Evolutionary conservation across 2,888 invertebrate genomes (phyloP).

Genomic region (Phrixothrix hirtus): DNA sequence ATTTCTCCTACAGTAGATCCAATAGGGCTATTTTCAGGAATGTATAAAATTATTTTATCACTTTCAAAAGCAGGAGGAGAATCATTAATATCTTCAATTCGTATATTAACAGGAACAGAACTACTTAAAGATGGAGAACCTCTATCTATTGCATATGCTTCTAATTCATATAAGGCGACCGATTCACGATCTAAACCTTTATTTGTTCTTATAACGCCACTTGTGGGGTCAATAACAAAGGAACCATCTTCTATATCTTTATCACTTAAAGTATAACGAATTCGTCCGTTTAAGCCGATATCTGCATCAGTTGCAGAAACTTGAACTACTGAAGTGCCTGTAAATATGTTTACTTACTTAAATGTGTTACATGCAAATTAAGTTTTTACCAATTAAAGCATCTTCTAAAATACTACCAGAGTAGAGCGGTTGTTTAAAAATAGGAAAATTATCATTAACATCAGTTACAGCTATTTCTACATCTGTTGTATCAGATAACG

Average conservation of each 20-base stretch:
- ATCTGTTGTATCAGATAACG: slow-evolving; percentile 90
- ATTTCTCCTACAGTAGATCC: slow-evolving; percentile 93
- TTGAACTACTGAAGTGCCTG: slow-evolving; percentile 74
- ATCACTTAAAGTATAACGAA: slow-evolving; percentile 76
- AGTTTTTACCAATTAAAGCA: slow-evolving; percentile 69
- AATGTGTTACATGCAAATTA: neutral
- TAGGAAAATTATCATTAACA: slow-evolving; percentile 93
- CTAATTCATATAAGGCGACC: slow-evolving; percentile 79
- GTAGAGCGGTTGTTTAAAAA: slow-evolving; percentile 81
- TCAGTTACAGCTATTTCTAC: slow-evolving; percentile 94
- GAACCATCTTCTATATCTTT: slow-evolving; percentile 82
- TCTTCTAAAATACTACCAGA: slow-evolving; percentile 85
- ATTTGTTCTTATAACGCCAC: slow-evolving; percentile 88
- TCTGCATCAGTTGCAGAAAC: slow-evolving; percentile 84
- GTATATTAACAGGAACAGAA: slow-evolving; percentile 73
- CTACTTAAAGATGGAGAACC: slow-evolving; percentile 64
- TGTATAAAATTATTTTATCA: slow-evolving; percentile 84
- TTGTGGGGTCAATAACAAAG: slow-evolving; percentile 89
- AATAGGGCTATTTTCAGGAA: slow-evolving; percentile 95
- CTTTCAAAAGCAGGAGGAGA: slow-evolving; percentile 88
- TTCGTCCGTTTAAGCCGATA: slow-evolving; percentile 82
- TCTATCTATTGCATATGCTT: slow-evolving; percentile 86
- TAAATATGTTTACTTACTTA: slow-evolving; percentile 1
- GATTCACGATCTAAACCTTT: slow-evolving; percentile 91
- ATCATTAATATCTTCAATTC: slow-evolving; percentile 87